These are phyloP conservation scores for Spodoptera frugiperda DNA, from an alignment of 1,140 invertebrate species.

Conservation along the genomic window DNA sequence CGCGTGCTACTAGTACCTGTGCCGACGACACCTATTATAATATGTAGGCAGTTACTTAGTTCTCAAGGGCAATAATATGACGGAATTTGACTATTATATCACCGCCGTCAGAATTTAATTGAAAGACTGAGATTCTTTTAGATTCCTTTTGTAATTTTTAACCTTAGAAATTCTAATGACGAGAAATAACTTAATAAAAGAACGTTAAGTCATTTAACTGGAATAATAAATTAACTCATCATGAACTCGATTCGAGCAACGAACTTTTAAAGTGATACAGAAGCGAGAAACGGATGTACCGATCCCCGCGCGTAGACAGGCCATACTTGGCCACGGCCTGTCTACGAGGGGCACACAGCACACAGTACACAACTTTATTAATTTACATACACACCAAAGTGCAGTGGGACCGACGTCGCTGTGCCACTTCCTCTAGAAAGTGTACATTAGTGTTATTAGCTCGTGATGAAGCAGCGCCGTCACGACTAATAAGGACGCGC, in stretches of 20 bases:
- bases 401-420: constrained; percentile 35
- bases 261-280: constrained; percentile 15
- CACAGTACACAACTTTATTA: constrained; percentile 35
- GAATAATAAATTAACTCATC: background rate
- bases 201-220: background rate
- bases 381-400: constrained; percentile 44
- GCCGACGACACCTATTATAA: constrained; percentile 55
- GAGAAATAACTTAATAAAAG: no score
- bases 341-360: constrained; percentile 21
- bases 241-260: background rate
- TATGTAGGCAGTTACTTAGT: constrained; percentile 65
- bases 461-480: constrained; percentile 28
- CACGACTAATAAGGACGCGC: constrained; percentile 54
- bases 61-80: constrained; percentile 74
- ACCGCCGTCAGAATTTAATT: constrained; percentile 52
- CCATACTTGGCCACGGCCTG: constrained; percentile 31
- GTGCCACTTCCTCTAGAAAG: constrained; percentile 50
- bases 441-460: constrained; percentile 46
- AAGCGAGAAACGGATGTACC: constrained; percentile 30
- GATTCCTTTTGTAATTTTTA: no score
- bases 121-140: background rate
- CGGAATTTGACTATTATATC: constrained; percentile 71
- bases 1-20: constrained; percentile 59
- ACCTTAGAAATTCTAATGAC: no score
- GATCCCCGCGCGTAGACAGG: constrained; percentile 4